These are phyloP conservation scores for Sebastes matsubarae DNA, from an alignment of 2,797 vertebrate genomes.

Conservation along the genomic window DNA sequence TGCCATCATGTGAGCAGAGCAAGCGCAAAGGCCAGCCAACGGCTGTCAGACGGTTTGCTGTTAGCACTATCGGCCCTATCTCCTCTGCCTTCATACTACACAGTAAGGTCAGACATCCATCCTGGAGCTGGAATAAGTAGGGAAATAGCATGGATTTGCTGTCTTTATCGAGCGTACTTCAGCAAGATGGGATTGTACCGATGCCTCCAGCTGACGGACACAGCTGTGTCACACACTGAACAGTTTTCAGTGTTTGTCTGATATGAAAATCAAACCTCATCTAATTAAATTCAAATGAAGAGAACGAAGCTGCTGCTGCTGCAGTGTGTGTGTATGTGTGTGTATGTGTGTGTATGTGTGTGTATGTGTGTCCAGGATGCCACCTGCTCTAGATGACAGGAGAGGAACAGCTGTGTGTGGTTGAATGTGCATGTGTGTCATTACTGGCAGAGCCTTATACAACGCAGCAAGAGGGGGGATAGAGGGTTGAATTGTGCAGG, in stretches of 20 bases:
- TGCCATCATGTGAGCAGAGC: slow-evolving; percentile 31
- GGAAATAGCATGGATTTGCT: neutral
- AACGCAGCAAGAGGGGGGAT: neutral
- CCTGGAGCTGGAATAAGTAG: neutral
- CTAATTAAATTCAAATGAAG: neutral
- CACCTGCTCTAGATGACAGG: slow-evolving; percentile 17
- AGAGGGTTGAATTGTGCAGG: neutral
- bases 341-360: neutral
- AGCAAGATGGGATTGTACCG: neutral
- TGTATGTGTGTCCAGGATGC: neutral
- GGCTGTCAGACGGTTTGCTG: neutral
- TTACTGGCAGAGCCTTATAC: neutral
- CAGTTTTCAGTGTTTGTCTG: neutral
- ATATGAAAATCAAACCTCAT: slow-evolving; percentile 6
- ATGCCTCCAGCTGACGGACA: neutral
- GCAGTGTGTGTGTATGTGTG: neutral
- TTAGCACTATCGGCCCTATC: neutral
- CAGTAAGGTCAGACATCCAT: neutral
- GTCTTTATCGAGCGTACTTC: neutral
- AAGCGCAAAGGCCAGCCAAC: neutral
- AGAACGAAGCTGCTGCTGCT: neutral
- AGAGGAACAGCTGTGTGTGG: slow-evolving; percentile 19
- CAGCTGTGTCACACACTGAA: neutral
- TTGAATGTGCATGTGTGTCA: neutral
- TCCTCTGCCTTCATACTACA: neutral